A percentile compares a stretch with the other conserved stretches of the same genome.
phyloP scores from a whole-genome alignment of 1,140 invertebrate genomes.

The Choristoneura fumiferana region DNA sequence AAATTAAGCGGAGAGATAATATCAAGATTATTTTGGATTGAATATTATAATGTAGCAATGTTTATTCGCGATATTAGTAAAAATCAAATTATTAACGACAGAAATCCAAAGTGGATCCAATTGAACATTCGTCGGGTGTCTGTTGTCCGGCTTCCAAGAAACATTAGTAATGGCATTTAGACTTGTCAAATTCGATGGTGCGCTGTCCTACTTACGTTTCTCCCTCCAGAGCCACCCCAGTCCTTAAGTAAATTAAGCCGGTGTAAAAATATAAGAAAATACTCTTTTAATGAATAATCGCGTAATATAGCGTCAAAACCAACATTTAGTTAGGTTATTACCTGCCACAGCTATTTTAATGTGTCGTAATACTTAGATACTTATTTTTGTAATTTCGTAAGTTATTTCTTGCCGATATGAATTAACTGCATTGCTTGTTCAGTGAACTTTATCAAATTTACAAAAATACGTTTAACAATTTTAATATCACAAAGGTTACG shows the following conservation, averaged over 20 bases:
- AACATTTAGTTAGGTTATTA: no score
- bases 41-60: background rate
- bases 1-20: background rate
- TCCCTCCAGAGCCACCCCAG: background rate
- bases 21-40: background rate
- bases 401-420: no score
- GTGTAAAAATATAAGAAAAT: no score
- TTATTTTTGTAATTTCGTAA: no score
- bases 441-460: no score
- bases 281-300: no score
- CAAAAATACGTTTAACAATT: background rate
- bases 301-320: no score
- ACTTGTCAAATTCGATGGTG: conserved; percentile 50
- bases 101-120: conserved; percentile 47
- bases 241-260: no score
- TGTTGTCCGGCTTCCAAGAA: conserved; percentile 62
- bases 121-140: conserved; percentile 55
- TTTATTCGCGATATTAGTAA: background rate
- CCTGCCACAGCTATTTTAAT: no score
- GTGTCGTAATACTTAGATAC: no score
- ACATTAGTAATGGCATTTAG: conserved; percentile 59
- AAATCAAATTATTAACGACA: conserved; percentile 12
- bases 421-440: no score
- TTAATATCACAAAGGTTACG: conserved; percentile 7
- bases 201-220: conserved; percentile 31